Evolutionary conservation across 2,113 vertebrate species (phyloP), one percentile per base, ranked within the genome.

Genomic region (Synchiropus splendidus): DNA sequence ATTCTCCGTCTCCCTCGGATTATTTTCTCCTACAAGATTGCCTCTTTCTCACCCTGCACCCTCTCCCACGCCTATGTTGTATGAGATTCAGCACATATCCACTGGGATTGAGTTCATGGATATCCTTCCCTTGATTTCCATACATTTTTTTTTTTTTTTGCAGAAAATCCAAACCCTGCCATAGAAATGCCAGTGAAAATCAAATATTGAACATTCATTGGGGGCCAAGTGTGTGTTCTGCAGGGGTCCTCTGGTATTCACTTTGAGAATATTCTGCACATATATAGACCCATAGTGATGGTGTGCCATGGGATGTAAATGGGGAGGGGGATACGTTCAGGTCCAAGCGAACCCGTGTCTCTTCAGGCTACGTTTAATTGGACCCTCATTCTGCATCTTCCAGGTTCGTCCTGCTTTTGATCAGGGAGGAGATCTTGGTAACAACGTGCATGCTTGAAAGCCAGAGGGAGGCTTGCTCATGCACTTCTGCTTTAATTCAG

Each of bases 361-460:
- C 82, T 82, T 65, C 78, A 66, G 80, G 79, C 74, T 60, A 60
- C 64, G 61, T 81, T 85, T 85, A 84, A 85, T 86, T 83, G 81
- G 80, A 77, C 57, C 75, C 74, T 70, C 66, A 61, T 79, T 70
- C 52, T 18, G 70, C 75, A 72, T 84, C 72, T 77, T 77, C 69
- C 78, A 79, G 74, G 77, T 85, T 54, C 61, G 39, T 72, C 61
- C 54, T 67, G 54, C 67, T 77, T 85, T 84, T 81, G 79, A 85
- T 85, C 76, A 81, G 54, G 36, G 48, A 79, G 64, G 70, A 44
- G 58, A 66, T 70, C 67, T 70, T 61, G 54, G 74, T 65, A 77
- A 71, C 57, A 73, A 65, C 46, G 54, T 64, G 61, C 64, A 60
- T 61, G 72, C 51, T 54, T 67, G 56, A 75, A 75, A 76, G 74